Conservation (phyloP, 2,888 invertebrate genomes). For the Coremacera marginata region DNA sequence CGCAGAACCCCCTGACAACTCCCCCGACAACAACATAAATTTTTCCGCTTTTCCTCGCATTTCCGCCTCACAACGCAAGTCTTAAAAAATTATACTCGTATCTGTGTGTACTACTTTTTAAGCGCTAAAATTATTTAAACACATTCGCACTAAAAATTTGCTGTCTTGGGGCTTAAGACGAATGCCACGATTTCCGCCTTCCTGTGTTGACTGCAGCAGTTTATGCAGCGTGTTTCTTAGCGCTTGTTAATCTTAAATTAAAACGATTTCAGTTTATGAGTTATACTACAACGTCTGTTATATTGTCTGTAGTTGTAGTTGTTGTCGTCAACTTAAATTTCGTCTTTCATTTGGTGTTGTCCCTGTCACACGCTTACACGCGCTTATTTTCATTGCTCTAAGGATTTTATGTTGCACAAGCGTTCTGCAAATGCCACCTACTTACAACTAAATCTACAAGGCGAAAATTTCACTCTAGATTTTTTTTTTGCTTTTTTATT, state of each 20-base stretch:
- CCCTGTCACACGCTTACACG: not conserved
- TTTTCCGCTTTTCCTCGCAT: not conserved
- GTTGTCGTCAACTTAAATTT: not conserved
- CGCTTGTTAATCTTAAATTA: slow-evolving; percentile 62
- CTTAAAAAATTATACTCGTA: not conserved
- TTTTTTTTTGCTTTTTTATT: too few relatives aligned
- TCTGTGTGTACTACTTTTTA: slow-evolving; percentile 20
- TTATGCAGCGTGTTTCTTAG: slow-evolving; percentile 7
- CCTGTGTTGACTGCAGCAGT: not conserved
- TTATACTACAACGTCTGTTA: not conserved
- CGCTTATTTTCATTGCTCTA: not conserved
- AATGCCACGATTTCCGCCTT: not conserved
- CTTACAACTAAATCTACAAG: too few relatives aligned
- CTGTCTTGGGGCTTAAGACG: not conserved
- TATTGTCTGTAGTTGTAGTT: slow-evolving; percentile 1
- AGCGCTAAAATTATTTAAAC: slow-evolving; percentile 35
- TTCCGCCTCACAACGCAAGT: not conserved
- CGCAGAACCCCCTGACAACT: not conserved
- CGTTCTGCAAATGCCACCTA: not conserved
- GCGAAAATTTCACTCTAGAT: too few relatives aligned
- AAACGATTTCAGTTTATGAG: slow-evolving; percentile 60
- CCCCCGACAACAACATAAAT: too few relatives aligned
- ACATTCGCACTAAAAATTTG: slow-evolving; percentile 26
- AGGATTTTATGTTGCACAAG: slow-evolving; percentile 5
- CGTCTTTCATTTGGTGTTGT: not conserved